Evolutionary conservation across 2,113 vertebrate genomes (phyloP), one percentile per base, ranked within the genome.

Genomic region (Mustela lutreola): DNA sequence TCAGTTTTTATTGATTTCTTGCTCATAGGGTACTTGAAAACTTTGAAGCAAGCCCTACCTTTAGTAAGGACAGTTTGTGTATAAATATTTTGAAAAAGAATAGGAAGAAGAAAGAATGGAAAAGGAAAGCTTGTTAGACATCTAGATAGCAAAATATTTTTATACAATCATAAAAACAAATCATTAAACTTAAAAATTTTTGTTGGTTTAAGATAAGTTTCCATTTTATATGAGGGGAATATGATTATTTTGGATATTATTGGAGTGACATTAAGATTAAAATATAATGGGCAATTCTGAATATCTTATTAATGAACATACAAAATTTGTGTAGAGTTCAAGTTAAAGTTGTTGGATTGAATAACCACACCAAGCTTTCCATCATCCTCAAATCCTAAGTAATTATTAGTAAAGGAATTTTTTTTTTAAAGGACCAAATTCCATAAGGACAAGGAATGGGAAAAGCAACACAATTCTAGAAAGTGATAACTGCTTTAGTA

Each of bases 11-110:
- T 94, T 79, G 81, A 76, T 60, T 92, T 15, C 12, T 45, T 94
- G 48, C 53, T 82, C 19, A 42, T 58, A 36, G 24, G 79, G 11
- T 18, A 62, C 18, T 95, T 95, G 76, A 87, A 96, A 86, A 39
- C n/a, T 67, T 85, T 93, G 78, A 73, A 94, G 50, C 24, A 93
- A 67, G 21, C 3, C 92, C 84, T 97, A 82, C 62, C 39, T 81
- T 94, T 78, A 89, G 84, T 96, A 89, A 95, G 50, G 45, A 80
- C 19, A 70, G 5, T 93, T 67, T 16, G 9, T 88, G 9, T 79
- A 33, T 93, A 79, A 97, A 95, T 71, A 56, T 93, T 96, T 96
- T 85, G 50, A 53, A 53, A 94, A 92, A 31, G 26, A 63, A 62
- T 33, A 80, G 79, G 60, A 88, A 76, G 62, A 84, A 63, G 39